phyloP scores from a whole-genome alignment of 2,113 vertebrate species.

The Hoplias malabaricus region DNA sequence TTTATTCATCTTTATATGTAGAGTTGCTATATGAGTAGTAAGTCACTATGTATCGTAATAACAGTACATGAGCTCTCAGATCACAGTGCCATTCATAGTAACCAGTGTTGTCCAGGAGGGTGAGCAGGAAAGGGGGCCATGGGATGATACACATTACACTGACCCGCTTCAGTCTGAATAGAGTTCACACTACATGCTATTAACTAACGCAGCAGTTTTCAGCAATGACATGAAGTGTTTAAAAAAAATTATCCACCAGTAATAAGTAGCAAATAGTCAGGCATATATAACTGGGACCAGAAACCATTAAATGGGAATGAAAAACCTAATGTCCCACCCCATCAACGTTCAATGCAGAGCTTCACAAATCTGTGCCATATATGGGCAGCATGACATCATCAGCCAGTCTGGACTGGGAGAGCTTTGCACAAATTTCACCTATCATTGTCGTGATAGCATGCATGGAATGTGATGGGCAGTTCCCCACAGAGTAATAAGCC shows the following conservation, averaged over 20 bases:
- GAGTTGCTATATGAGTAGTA: neutral
- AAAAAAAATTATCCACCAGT: neutral
- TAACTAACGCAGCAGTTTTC: neutral
- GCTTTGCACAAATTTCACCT: slow-evolving; percentile 76
- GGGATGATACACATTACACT: neutral
- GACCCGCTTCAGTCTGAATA: slow-evolving; percentile 11
- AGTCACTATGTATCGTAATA: neutral
- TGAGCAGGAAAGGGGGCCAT: neutral
- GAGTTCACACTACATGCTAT: slow-evolving; percentile 1
- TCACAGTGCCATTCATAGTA: slow-evolving; percentile 2
- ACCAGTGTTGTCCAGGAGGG: neutral
- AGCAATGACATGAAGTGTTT: neutral
- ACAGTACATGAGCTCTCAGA: neutral
- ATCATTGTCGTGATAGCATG: slow-evolving; percentile 73
- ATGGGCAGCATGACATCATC: slow-evolving; percentile 80
- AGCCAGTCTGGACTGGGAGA: slow-evolving; percentile 67
- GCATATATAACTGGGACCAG: neutral
- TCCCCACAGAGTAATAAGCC: slow-evolving; percentile 57
- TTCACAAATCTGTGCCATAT: slow-evolving; percentile 72
- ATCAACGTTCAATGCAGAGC: slow-evolving; percentile 69
- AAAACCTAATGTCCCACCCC: slow-evolving; percentile 66
- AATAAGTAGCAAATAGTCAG: neutral
- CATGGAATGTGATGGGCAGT: slow-evolving; percentile 68
- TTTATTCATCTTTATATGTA: neutral
- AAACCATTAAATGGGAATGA: slow-evolving; percentile 21